These are phyloP conservation scores for Spodoptera exigua DNA, from an alignment of 2,888 invertebrate species.

Conservation along the genomic window DNA sequence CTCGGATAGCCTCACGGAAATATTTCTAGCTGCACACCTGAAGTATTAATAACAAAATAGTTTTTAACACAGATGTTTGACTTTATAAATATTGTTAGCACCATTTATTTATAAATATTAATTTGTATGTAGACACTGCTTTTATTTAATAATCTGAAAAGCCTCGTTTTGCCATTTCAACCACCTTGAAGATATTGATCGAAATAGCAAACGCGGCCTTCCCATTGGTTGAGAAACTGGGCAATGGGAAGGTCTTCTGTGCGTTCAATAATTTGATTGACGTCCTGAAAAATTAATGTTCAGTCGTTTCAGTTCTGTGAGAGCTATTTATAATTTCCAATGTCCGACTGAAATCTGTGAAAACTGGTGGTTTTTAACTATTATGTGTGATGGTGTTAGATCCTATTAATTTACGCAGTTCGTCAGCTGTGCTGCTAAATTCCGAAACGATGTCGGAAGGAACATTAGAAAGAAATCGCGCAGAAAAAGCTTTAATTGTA, in stretches of 20 bases:
- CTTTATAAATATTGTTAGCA: too few relatives aligned
- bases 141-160: conserved; percentile 12
- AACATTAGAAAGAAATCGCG: conserved; percentile 78
- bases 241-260: conserved; percentile 68
- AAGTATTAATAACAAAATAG: too few relatives aligned
- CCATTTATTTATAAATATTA: too few relatives aligned
- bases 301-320: conserved; percentile 13
- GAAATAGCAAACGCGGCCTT: not conserved
- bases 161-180: not conserved
- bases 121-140: too few relatives aligned
- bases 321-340: conserved; percentile 78
- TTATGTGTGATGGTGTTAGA: conserved; percentile 70
- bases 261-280: conserved; percentile 85
- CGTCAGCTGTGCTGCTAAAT: conserved; percentile 69
- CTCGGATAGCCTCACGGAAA: not conserved
- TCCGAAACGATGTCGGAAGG: conserved; percentile 84
- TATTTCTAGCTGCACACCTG: too few relatives aligned
- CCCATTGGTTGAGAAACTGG: conserved; percentile 59
- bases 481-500: conserved; percentile 79
- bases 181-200: conserved; percentile 28
- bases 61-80: too few relatives aligned
- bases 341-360: conserved; percentile 52
- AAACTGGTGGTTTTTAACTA: conserved; percentile 36
- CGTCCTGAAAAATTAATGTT: conserved; percentile 57
- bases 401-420: conserved; percentile 66